Evolutionary conservation across 2,888 invertebrate genomes (phyloP).

Genomic region (Phengaris arion): DNA sequence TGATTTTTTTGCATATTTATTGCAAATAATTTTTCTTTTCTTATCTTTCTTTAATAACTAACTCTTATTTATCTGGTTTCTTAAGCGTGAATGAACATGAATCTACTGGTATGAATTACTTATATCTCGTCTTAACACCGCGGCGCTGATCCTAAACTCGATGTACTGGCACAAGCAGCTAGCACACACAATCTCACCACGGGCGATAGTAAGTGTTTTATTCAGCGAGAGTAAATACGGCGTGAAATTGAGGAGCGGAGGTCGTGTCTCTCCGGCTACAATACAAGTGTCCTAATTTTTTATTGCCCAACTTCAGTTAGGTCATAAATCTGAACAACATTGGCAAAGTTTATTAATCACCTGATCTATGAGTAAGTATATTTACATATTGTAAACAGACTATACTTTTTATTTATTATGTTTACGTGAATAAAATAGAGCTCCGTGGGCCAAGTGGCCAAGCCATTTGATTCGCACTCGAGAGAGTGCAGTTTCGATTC

Average conservation of each 20-base stretch:
- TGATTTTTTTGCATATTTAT: too few relatives aligned
- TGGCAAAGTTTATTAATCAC: not conserved
- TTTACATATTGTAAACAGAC: not conserved
- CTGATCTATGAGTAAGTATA: not conserved
- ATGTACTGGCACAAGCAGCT: not conserved
- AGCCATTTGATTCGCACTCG: too few relatives aligned
- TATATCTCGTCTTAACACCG: too few relatives aligned
- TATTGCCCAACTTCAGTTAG: slow-evolving; percentile 1
- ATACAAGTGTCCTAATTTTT: slow-evolving; percentile 25
- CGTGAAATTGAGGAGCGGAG: slow-evolving; percentile 62
- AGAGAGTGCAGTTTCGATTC: too few relatives aligned
- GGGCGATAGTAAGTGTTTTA: slow-evolving; percentile 33
- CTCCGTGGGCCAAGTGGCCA: too few relatives aligned
- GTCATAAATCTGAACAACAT: slow-evolving; percentile 2
- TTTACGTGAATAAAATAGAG: too few relatives aligned
- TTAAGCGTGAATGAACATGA: too few relatives aligned
- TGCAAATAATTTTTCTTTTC: too few relatives aligned
- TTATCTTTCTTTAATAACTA: too few relatives aligned
- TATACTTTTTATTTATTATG: not conserved
- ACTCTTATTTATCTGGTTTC: too few relatives aligned
- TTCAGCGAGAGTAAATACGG: slow-evolving; percentile 60
- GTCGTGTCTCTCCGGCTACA: slow-evolving; percentile 41
- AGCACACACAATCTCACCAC: not conserved
- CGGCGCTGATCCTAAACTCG: too few relatives aligned
- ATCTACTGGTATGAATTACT: too few relatives aligned